A percentile compares a stretch with the other conserved stretches of the same genome.
phyloP scores from a whole-genome alignment of 1,140 invertebrate genomes.

The Carposina sasakii region DNA sequence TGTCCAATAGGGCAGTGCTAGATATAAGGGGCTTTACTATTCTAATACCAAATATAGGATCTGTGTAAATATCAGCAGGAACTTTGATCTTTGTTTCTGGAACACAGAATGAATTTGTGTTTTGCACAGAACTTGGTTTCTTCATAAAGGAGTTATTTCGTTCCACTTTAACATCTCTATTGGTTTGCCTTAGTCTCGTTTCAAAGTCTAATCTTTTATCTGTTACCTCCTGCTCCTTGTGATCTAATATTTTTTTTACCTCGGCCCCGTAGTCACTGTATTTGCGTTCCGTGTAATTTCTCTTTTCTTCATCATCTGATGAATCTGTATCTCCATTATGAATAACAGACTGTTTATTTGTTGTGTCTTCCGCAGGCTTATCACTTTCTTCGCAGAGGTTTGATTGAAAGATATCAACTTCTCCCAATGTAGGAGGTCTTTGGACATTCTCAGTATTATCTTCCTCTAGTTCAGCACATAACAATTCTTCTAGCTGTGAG shows the following conservation, averaged over 20 bases:
- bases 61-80: constrained; percentile 73
- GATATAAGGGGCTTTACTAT: constrained; percentile 88
- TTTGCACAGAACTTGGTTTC: constrained; percentile 28
- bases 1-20: constrained; percentile 77
- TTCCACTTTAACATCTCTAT: constrained; percentile 45
- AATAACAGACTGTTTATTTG: constrained; percentile 58
- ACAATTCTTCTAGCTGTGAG: constrained; percentile 58
- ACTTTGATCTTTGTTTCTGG: constrained; percentile 40
- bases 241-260: constrained; percentile 78
- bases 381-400: constrained; percentile 12
- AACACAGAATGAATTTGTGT: constrained; percentile 36
- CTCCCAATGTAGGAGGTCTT: constrained; percentile 20
- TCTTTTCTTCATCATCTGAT: constrained; percentile 86
- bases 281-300: constrained; percentile 79
- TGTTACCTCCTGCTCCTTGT: constrained; percentile 54
- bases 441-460: constrained; percentile 19
- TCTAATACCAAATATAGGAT: constrained; percentile 85
- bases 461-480: constrained; percentile 52
- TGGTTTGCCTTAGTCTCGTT: constrained; percentile 47
- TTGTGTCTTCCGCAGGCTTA: constrained; percentile 12
- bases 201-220: constrained; percentile 63
- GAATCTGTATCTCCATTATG: constrained; percentile 79
- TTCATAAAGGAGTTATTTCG: constrained; percentile 32
- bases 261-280: constrained; percentile 80
- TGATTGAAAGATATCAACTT: constrained; percentile 55